Evolutionary conservation across 2,888 invertebrate species (phyloP).

Genomic region (Neoitamus cyanurus): DNA sequence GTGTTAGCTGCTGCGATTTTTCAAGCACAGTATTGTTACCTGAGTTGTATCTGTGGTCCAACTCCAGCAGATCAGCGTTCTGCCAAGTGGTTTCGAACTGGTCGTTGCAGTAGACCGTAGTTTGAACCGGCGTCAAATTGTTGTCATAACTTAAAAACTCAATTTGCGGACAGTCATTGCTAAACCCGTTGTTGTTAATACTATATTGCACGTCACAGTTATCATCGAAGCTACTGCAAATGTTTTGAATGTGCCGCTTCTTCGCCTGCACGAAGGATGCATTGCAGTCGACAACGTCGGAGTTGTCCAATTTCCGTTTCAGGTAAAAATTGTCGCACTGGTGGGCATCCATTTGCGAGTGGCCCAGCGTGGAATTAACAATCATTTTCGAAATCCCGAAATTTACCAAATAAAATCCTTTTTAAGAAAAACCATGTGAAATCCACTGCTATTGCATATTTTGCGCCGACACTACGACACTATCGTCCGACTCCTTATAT

Average conservation of each 20-base stretch:
- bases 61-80: conserved; percentile 63
- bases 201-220: conserved; percentile 24
- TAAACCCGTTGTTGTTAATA: conserved; percentile 13
- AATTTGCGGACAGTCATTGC: conserved; percentile 49
- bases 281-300: conserved; percentile 41
- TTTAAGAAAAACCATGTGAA: not conserved
- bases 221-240: conserved; percentile 45
- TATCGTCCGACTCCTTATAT: not conserved
- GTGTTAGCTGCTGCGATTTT: conserved; percentile 45
- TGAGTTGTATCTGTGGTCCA: conserved; percentile 65
- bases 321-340: conserved; percentile 61
- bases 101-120: conserved; percentile 8
- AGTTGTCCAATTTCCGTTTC: conserved; percentile 60
- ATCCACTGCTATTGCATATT: not conserved
- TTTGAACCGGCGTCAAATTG: conserved; percentile 53
- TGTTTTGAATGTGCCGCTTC: conserved; percentile 53
- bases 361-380: conserved; percentile 54
- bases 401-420: not conserved
- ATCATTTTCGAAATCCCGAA: conserved; percentile 51
- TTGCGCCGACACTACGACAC: not conserved
- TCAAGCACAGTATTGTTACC: conserved; percentile 24
- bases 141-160: conserved; percentile 56
- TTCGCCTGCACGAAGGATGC: conserved; percentile 52
- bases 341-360: conserved; percentile 45
- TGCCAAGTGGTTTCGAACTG: conserved; percentile 59